These are phyloP conservation scores for Rhopilema esculentum DNA, from an alignment of 30 jellyfish, hydroid and myxozoan species.

Conservation along the genomic window DNA sequence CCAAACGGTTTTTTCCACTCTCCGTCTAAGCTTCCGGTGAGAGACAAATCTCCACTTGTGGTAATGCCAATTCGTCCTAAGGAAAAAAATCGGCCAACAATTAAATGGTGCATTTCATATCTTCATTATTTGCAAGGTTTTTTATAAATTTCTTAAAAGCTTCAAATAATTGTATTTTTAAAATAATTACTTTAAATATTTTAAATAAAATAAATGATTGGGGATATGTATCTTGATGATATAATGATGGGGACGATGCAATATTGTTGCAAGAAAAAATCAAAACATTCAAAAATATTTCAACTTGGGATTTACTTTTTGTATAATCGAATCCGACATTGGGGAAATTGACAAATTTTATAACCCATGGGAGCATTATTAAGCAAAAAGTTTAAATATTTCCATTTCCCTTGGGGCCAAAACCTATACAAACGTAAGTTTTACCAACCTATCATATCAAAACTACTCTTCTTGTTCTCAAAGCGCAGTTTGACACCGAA, in stretches of 20 bases:
- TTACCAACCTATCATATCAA: constrained; percentile 8
- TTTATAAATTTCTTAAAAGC: background rate
- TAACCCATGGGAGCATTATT: too few relatives aligned
- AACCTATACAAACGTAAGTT: too few relatives aligned
- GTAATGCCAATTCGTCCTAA: constrained; percentile 21
- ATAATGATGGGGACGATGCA: too few relatives aligned
- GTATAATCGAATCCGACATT: too few relatives aligned
- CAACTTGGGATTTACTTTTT: too few relatives aligned
- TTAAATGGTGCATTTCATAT: background rate
- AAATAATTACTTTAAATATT: too few relatives aligned
- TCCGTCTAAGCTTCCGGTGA: constrained; percentile 54
- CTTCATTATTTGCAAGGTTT: background rate
- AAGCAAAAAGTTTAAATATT: background rate
- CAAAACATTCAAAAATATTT: too few relatives aligned
- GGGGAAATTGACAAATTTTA: too few relatives aligned
- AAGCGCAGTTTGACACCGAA: constrained; percentile 23
- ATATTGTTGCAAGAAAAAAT: too few relatives aligned
- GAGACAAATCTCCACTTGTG: constrained; percentile 27
- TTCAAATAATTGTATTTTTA: too few relatives aligned
- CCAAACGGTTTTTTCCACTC: constrained; percentile 80
- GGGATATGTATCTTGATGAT: too few relatives aligned
- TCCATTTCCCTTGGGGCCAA: background rate
- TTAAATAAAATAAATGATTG: too few relatives aligned
- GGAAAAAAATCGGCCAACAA: background rate
- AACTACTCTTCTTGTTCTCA: background rate